A percentile compares a stretch with the other conserved stretches of the same genome.
These are phyloP conservation scores for Chaenodraco wilsoni DNA, from an alignment of 2,797 vertebrate genomes.

Conservation along the genomic window DNA sequence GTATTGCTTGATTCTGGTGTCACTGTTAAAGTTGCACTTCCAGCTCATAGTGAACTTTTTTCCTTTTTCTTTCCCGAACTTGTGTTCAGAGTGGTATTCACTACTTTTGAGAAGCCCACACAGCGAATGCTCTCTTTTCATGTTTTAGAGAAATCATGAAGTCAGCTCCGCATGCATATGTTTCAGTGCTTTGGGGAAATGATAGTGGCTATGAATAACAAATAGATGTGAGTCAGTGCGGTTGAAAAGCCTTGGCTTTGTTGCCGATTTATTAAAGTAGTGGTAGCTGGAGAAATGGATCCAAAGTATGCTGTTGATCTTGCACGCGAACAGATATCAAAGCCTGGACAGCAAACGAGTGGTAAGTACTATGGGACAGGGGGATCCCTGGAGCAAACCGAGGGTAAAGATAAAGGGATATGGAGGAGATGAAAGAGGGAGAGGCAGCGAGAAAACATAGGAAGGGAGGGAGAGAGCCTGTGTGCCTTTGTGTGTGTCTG, in stretches of 20 bases:
- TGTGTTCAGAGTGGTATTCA: slow-evolving; percentile 59
- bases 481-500: slow-evolving; percentile 69
- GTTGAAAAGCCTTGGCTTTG: slow-evolving; percentile 72
- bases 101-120: slow-evolving; percentile 67
- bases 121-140: slow-evolving; percentile 61
- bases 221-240: slow-evolving; percentile 77
- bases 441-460: slow-evolving; percentile 50
- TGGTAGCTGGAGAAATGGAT: slow-evolving; percentile 72
- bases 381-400: slow-evolving; percentile 75
- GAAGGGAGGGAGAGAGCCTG: slow-evolving; percentile 55
- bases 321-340: slow-evolving; percentile 74
- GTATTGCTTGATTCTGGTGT: slow-evolving; percentile 21
- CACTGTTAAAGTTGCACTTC: slow-evolving; percentile 22
- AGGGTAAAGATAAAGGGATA: slow-evolving; percentile 81
- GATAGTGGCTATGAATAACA: slow-evolving; percentile 83
- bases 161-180: slow-evolving; percentile 70
- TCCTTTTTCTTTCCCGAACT: slow-evolving; percentile 58
- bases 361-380: slow-evolving; percentile 68
- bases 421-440: slow-evolving; percentile 74
- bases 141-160: slow-evolving; percentile 69
- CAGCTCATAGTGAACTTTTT: slow-evolving; percentile 54
- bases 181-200: slow-evolving; percentile 75
- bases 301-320: slow-evolving; percentile 76
- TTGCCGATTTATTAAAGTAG: slow-evolving; percentile 66
- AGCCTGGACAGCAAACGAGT: slow-evolving; percentile 74